Percentiles rank a stretch among this genome's conserved stretches.
phyloP scores from a whole-genome alignment of 2,888 invertebrate species.

The Philonicus albiceps region DNA sequence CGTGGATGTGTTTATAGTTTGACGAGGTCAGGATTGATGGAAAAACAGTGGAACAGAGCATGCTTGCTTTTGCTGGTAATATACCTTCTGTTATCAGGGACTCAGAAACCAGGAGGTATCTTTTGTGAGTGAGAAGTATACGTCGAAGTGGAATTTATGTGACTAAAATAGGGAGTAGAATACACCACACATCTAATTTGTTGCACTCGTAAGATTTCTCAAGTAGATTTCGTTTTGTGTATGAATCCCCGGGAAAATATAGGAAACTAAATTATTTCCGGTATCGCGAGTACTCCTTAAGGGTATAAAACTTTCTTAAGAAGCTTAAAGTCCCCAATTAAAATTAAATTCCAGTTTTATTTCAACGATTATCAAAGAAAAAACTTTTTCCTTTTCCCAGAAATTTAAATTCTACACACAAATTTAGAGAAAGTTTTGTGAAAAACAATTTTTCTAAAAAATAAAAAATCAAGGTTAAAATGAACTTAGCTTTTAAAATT shows the following conservation, averaged over 20 bases:
- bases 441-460: background rate
- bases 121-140: background rate
- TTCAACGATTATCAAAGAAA: background rate
- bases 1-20: constrained; percentile 43
- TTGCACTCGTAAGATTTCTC: background rate
- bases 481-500: background rate
- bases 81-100: background rate
- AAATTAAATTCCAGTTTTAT: background rate
- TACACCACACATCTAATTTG: background rate
- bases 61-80: background rate
- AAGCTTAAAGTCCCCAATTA: background rate
- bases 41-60: constrained; percentile 20
- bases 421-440: background rate
- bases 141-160: background rate
- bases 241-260: background rate
- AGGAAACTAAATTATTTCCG: background rate
- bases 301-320: background rate
- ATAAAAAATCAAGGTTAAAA: background rate
- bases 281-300: background rate
- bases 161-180: background rate
- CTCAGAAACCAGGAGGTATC: background rate
- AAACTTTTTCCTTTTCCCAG: background rate
- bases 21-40: constrained; percentile 43
- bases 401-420: background rate
- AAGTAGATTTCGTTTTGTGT: background rate